Percentiles rank a stretch among this genome's conserved stretches.
Conservation (phyloP, 2,797 vertebrate genomes). For the Phrynocephalus forsythii region DNA sequence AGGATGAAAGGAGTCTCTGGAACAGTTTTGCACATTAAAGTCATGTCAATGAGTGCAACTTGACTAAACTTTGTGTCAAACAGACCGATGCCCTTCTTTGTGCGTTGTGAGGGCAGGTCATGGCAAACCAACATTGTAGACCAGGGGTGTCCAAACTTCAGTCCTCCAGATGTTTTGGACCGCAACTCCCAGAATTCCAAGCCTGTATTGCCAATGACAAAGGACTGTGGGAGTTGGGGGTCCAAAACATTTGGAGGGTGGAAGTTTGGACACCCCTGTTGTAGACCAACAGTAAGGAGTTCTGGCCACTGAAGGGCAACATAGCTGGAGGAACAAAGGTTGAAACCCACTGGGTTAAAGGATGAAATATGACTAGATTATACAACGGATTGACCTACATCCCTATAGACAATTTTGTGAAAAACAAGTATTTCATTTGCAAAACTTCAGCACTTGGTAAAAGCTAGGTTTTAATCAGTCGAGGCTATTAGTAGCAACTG, state of each 20-base stretch:
- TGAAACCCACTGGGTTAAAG: neutral
- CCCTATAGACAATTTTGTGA: neutral
- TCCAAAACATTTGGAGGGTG: neutral
- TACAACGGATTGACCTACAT: neutral
- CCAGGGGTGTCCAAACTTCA: neutral
- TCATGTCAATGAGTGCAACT: too few relatives aligned
- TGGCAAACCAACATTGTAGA: neutral
- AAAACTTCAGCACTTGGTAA: neutral
- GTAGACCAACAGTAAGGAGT: too few relatives aligned
- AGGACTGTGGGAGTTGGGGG: too few relatives aligned
- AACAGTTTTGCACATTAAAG: too few relatives aligned
- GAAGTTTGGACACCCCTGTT: too few relatives aligned
- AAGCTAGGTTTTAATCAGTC: constrained; percentile 28
- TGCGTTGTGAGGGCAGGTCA: neutral
- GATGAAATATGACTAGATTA: neutral
- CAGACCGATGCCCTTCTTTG: too few relatives aligned
- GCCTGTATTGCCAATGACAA: too few relatives aligned
- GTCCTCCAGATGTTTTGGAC: too few relatives aligned
- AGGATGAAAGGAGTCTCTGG: too few relatives aligned
- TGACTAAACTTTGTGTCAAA: too few relatives aligned
- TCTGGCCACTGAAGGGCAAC: neutral
- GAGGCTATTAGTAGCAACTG: neutral
- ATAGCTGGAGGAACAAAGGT: neutral
- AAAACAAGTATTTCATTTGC: neutral
- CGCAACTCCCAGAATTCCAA: too few relatives aligned